phyloP scores from a whole-genome alignment of 2,113 vertebrate genomes.

The Percopsis transmontana region DNA sequence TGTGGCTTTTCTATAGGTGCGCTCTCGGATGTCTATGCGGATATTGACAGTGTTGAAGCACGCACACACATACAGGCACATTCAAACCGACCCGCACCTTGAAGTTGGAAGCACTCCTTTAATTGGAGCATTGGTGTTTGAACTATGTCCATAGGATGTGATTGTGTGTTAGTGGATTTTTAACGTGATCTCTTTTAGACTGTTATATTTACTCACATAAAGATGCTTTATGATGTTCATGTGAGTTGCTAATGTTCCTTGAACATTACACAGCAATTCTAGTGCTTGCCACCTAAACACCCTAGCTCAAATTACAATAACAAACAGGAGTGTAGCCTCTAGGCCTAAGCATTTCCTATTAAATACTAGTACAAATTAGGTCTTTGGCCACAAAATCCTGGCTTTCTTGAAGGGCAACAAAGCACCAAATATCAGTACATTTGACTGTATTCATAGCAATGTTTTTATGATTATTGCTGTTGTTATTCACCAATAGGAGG shows the following conservation, averaged over 20 bases:
- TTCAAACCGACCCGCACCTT: slow-evolving; percentile 36
- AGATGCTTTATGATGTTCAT: too few relatives aligned
- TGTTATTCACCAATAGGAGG: too few relatives aligned
- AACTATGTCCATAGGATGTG: too few relatives aligned
- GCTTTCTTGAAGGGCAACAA: too few relatives aligned
- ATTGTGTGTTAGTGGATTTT: too few relatives aligned
- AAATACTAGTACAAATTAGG: too few relatives aligned
- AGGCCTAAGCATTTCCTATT: not conserved
- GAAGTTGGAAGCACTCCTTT: slow-evolving; percentile 34
- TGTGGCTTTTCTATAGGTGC: not conserved
- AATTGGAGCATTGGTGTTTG: slow-evolving; percentile 31
- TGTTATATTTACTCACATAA: not conserved
- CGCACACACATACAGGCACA: not conserved
- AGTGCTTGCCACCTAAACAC: not conserved
- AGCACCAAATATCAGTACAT: too few relatives aligned
- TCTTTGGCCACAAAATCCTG: not conserved
- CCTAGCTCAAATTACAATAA: not conserved
- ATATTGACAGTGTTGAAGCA: slow-evolving; percentile 14
- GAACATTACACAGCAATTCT: not conserved
- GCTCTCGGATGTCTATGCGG: slow-evolving; percentile 19
- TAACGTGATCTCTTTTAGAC: too few relatives aligned
- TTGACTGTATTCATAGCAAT: too few relatives aligned
- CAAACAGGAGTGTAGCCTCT: not conserved
- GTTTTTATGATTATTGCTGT: too few relatives aligned
- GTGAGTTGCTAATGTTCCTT: not conserved